Base-by-base conservation (phyloP, 2,888 invertebrate genomes). In the Papilio protenor region DNA sequence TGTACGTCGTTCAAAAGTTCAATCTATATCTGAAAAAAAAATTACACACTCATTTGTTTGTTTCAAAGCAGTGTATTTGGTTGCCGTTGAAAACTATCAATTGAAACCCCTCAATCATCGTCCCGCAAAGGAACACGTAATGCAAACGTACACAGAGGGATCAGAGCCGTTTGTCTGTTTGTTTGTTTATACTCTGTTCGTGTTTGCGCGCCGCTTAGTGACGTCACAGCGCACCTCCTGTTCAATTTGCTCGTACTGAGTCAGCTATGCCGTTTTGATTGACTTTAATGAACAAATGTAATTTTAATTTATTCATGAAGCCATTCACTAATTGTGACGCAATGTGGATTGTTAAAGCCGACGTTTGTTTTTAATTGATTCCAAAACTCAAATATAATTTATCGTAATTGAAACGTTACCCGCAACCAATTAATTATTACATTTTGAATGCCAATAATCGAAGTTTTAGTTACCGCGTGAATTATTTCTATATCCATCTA, bases 201-300 rank as follows among this genome's bases (percentile, higher is more conserved):
- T 88, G 87, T 89, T 88, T 88, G 84, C 81, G 49, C 79, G 81
- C 74, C 84, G 85, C 87, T 87, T 87, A 86, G 86, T 86, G 86
- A 86, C 81, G 79, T 76, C 61, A 77, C 59, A 73, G 79, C 77
- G 79, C 73, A 64, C 76, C 81, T 79, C 66, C 76, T 76, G 78
- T 81, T 72, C 81, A 81, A 81, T 77, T 81, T 57, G 73, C 79
- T 80, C 71, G 52, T 57, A 79, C 57, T 76, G 23, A 70, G 76
- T 75, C n/a, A 27, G 75, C 77, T 80, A 73, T 70, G 14, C 55
- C 80, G 79, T 77, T 81, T 80, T 80, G 79, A 76, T 73, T 71
- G 73, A 69, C 77, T 81, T 78, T 80, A 79, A 69, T 76, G 66
- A 70, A 77, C 79, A 76, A 71, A 78, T 73, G 72, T 66, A 64